Evolutionary conservation across 2,888 invertebrate genomes (phyloP), one percentile per base, ranked within the genome.

Genomic region (Ennomos fuscantarius): DNA sequence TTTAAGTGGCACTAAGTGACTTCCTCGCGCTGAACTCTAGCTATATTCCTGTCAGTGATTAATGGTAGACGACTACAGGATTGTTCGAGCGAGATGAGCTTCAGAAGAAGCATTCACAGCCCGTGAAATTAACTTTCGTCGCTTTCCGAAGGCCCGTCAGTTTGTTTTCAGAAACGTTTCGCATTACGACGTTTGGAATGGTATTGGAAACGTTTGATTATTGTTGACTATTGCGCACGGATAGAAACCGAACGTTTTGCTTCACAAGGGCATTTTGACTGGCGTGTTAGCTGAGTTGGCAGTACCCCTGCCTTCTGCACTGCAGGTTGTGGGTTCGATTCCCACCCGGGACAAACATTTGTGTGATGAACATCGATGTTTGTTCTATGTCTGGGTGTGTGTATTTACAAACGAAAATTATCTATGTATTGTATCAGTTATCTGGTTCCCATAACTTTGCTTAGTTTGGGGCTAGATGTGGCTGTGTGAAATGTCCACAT

Each of bases 111-210:
- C 82, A 86, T 84, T 85, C 89, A 87, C 83, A 82, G 81, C 75
- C 89, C 89, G 90, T 90, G 89, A 90, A 90, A 90, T 90, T 90
- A 89, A 88, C 88, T 90, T 89, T 87, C 84, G 81, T 81, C 79
- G 85, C 84, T 81, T 83, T 79, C 76, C 78, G 76, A 81, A 78
- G 72, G 75, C 76, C 79, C 78, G 83, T 86, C 86, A 86, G 81
- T 87, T 86, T 83, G 81, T 84, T 86, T 84, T 81, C 79, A 70
- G 67, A 73, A 79, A 70, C 78, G 76, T 78, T 80, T 79, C 59
- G 71, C 69, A 70, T 68, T 68, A 69, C 68, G 66, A 70, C 72
- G 72, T 75, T 74, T 69, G 55, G 71, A 76, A 75, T 70, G 69
- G 74, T 81, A 82, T 80, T 81, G 76, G 70, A 60, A 78, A 73